These are phyloP conservation scores for Chionomys nivalis DNA, from an alignment of 2,113 vertebrate genomes.

Conservation along the genomic window DNA sequence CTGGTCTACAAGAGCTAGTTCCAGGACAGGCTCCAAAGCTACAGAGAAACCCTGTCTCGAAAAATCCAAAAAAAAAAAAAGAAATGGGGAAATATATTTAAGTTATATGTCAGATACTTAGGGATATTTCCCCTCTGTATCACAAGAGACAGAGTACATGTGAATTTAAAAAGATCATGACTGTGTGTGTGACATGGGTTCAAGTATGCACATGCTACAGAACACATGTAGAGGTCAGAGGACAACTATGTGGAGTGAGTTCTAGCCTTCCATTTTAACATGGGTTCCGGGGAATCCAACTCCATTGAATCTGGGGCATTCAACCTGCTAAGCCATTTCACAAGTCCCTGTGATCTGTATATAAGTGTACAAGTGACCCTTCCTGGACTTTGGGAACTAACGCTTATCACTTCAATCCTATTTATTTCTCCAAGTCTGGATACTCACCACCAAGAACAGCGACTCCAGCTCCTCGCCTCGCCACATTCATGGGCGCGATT, in stretches of 20 bases:
- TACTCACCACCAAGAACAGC: constrained; percentile 91
- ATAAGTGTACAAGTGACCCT: background rate
- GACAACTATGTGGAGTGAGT: background rate
- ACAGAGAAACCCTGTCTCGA: too few species aligned
- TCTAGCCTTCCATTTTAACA: background rate
- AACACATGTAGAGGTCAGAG: background rate
- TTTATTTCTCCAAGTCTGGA: background rate
- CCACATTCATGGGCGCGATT: constrained; percentile 96
- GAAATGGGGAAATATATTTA: background rate
- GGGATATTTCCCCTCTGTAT: background rate
- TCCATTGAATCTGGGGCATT: too few species aligned
- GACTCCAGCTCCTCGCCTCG: constrained; percentile 94
- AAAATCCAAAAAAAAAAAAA: too few species aligned
- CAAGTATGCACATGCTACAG: background rate
- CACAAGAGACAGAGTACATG: background rate
- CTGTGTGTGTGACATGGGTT: background rate
- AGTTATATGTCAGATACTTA: background rate
- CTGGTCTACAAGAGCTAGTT: too few species aligned
- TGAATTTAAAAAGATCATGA: background rate
- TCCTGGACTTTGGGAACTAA: background rate
- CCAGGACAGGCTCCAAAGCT: too few species aligned
- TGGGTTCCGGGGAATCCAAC: background rate
- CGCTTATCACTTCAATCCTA: background rate
- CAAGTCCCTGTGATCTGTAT: background rate
- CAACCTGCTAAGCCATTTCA: background rate